Evolutionary conservation across 2,888 invertebrate species (phyloP).

Genomic region (Dryadula phaetusa): DNA sequence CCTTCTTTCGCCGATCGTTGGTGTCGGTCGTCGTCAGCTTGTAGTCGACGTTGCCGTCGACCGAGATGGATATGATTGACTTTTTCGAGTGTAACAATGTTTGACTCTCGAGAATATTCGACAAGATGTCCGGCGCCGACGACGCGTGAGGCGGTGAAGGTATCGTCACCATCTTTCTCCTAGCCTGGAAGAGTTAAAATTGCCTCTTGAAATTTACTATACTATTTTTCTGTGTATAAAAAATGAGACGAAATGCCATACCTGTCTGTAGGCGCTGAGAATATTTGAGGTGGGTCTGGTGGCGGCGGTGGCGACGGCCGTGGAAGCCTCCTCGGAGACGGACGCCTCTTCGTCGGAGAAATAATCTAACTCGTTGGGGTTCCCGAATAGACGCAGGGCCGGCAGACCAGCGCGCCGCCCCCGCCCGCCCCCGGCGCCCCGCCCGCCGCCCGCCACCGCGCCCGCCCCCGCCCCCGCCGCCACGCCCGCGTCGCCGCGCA

Average conservation of each 20-base stretch:
- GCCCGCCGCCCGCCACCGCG: slow-evolving; percentile 37
- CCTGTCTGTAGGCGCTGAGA: slow-evolving; percentile 74
- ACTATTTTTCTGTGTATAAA: not conserved
- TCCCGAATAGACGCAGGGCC: slow-evolving; percentile 85
- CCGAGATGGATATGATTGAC: slow-evolving; percentile 82
- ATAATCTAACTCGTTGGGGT: slow-evolving; percentile 88
- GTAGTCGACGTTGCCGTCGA: slow-evolving; percentile 86
- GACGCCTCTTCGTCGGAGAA: slow-evolving; percentile 82
- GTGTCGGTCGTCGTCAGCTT: slow-evolving; percentile 56
- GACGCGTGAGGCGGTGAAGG: slow-evolving; percentile 71
- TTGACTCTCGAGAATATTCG: slow-evolving; percentile 88
- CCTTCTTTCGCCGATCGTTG: slow-evolving; percentile 27
- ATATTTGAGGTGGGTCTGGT: slow-evolving; percentile 73
- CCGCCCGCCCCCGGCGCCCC: slow-evolving; percentile 46
- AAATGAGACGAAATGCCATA: slow-evolving; percentile 37
- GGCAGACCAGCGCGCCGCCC: slow-evolving; percentile 59
- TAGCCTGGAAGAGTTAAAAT: slow-evolving; percentile 58
- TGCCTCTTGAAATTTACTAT: not conserved
- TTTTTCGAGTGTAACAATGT: slow-evolving; percentile 88
- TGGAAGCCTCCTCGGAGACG: slow-evolving; percentile 58
- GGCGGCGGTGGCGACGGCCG: slow-evolving; percentile 72
- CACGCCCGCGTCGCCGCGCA: slow-evolving; percentile 38
- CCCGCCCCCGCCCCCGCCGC: slow-evolving; percentile 25
- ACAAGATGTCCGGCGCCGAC: slow-evolving; percentile 86
- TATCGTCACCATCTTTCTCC: slow-evolving; percentile 76